Base-by-base conservation (phyloP, 1,140 invertebrate genomes). In the Danaus plexippus region DNA sequence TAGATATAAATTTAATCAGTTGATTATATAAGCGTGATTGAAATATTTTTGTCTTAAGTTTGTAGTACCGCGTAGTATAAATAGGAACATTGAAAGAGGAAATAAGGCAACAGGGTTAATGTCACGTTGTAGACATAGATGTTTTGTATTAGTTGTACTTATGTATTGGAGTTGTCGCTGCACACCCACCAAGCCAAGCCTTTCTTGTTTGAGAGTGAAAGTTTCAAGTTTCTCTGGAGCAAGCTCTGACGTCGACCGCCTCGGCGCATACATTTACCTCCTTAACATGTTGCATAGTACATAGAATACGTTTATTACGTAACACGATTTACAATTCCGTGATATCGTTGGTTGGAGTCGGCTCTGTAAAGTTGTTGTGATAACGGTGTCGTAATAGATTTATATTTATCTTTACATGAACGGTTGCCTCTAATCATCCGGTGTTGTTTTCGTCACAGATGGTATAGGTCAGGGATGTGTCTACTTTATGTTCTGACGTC, bases 171-270 rank as follows among this genome's bases (percentile, higher is more conserved):
- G 63, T 73, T 75, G 69, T 70, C 56, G 59, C 74, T 57, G 63
- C 71, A 64, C 69, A 69, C 63, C 60, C 69, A 71, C 67, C 72
- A 63, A 15, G 15, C 15, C 15, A 15, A 70, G 70, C 66, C 64
- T 79, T 77, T 77, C 74, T 77, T 75, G 67, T 69, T 67, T 57
- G 76, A 85, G 77, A 85, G 81, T 70, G 81, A 85, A 74, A 81
- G 79, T 80, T 69, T 56, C 67, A 74, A 77, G 76, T 79, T 80
- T 77, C 66, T 71, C 67, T 64, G 59, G 69, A 75, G 63, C 61
- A 61, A 61, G 72, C 64, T 67, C 54, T 63, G 61, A 69, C 65
- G 68, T 70, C 71, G 65, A 74, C 67, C 70, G 67, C 66, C 61
- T 63, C 63, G 55, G 47, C 52, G 48, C 59, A 74, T 72, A 77